These are phyloP conservation scores for Cantharis rufa DNA, from an alignment of 2,888 invertebrate genomes.

Conservation along the genomic window DNA sequence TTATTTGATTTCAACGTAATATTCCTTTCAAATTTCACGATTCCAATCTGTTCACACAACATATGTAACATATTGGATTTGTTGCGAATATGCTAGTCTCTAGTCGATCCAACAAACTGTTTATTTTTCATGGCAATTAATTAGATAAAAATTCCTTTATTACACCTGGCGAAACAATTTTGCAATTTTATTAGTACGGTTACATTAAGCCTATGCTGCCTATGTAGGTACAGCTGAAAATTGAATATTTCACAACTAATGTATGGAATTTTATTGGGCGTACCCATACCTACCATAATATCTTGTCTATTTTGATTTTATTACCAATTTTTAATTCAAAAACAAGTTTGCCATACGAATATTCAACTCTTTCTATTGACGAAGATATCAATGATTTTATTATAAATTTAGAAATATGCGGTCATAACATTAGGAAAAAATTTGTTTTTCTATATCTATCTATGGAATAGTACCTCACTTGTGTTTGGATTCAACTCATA, in stretches of 20 bases:
- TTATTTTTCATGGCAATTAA: background rate
- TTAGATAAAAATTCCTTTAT: background rate
- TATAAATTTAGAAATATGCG: background rate
- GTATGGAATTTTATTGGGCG: background rate
- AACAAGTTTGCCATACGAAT: background rate
- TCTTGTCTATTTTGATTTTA: background rate
- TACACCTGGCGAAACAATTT: background rate
- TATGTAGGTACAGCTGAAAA: background rate
- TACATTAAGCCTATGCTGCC: background rate
- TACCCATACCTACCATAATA: background rate
- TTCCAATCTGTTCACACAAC: slow-evolving; percentile 34
- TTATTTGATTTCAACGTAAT: slow-evolving; percentile 40
- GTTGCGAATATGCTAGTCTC: slow-evolving; percentile 1
- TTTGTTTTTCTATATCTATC: background rate
- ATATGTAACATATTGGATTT: slow-evolving; percentile 15
- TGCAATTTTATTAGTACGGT: background rate
- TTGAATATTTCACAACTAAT: background rate
- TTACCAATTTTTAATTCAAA: background rate
- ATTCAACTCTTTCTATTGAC: background rate
- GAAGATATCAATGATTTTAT: background rate
- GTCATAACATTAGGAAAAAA: background rate
- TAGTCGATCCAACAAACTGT: background rate
- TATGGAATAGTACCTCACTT: no score
- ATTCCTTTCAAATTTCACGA: slow-evolving; percentile 31
- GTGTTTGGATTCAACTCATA: no score